Conservation (phyloP, 2,113 vertebrate genomes). For the Myotis lucifugus region DNA sequence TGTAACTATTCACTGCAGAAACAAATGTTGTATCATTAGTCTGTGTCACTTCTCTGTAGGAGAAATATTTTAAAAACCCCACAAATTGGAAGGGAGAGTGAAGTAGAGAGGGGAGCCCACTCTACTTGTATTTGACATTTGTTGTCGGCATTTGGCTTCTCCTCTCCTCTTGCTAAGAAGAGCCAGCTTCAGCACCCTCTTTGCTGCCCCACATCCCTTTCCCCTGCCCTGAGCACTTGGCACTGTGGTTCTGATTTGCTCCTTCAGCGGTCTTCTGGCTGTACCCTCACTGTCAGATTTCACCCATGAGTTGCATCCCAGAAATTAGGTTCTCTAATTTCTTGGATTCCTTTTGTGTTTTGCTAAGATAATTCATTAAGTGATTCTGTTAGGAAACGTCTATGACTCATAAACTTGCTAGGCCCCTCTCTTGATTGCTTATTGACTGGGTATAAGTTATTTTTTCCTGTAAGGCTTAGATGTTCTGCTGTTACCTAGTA, state of each 20-base stretch:
- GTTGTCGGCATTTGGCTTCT: neutral
- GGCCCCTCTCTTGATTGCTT: neutral
- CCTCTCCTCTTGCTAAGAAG: neutral
- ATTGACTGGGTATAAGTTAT: neutral
- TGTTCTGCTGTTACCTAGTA: neutral
- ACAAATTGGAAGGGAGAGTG: neutral
- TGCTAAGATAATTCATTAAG: neutral
- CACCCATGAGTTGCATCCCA: neutral
- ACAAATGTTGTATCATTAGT: neutral
- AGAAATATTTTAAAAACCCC: neutral
- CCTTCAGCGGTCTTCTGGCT: neutral
- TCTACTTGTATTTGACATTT: neutral
- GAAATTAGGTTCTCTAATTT: neutral
- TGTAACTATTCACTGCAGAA: neutral
- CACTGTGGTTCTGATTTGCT: fast-evolving
- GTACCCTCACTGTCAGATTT: neutral
- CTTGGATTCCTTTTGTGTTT: constrained; percentile 37
- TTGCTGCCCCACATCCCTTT: neutral
- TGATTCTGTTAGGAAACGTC: neutral
- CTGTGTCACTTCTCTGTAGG: neutral
- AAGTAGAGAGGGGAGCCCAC: neutral
- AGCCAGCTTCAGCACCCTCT: neutral
- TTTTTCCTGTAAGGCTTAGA: neutral
- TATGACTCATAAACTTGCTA: neutral
- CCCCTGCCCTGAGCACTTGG: too few relatives aligned